Percentiles rank a stretch among this genome's conserved stretches.
phyloP scores from a whole-genome alignment of 2,888 invertebrate genomes.

The Sepiola atlantica region DNA sequence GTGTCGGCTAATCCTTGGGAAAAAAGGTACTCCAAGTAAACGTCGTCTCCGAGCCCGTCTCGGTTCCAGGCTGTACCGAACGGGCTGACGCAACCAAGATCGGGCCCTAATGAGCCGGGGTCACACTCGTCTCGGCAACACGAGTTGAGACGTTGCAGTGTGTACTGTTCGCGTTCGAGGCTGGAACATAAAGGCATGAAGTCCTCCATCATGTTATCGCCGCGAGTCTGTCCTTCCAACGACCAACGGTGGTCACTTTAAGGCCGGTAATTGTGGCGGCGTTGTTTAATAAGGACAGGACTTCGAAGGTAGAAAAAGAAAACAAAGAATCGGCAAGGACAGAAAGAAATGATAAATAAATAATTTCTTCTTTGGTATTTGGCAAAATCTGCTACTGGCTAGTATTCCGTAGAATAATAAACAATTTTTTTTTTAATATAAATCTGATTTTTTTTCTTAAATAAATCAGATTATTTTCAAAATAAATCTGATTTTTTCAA shows the following conservation, averaged over 20 bases:
- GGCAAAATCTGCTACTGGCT: background rate
- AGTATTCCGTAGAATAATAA: background rate
- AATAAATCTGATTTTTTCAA: too few species aligned
- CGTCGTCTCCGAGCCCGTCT: conserved; percentile 67
- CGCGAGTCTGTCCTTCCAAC: background rate
- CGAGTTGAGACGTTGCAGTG: conserved; percentile 71
- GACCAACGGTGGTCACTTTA: background rate
- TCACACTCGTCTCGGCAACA: conserved; percentile 67
- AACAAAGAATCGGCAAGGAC: background rate
- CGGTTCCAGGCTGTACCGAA: conserved; percentile 59
- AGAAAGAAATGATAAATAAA: background rate
- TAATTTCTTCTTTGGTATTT: background rate
- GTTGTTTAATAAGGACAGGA: background rate
- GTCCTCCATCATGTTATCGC: conserved; percentile 62
- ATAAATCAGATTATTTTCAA: too few species aligned
- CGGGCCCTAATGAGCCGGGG: conserved; percentile 54
- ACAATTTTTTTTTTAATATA: too few species aligned
- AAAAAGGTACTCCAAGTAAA: conserved; percentile 70
- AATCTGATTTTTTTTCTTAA: background rate
- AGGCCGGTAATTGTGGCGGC: background rate
- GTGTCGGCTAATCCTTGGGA: conserved; percentile 69
- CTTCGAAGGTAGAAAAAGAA: background rate
- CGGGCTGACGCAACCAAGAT: conserved; percentile 60
- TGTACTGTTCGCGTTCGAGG: conserved; percentile 69
- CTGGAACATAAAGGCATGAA: conserved; percentile 69